phyloP scores from a whole-genome alignment of 2,797 vertebrate genomes.

The Mormyrus hasselquistii region DNA sequence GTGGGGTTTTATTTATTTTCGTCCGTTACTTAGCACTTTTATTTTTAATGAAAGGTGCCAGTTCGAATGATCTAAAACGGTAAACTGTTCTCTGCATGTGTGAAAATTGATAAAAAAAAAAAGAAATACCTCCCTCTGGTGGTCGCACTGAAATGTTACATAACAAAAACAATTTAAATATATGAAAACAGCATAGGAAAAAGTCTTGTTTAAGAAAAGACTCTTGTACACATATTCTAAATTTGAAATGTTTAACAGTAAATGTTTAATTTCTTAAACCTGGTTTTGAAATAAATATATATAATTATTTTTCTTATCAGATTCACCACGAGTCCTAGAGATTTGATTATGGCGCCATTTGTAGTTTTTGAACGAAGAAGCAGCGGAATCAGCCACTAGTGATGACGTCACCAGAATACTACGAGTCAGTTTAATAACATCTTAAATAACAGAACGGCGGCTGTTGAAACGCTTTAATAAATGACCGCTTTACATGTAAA shows the following conservation, averaged over 20 bases:
- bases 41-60: not conserved
- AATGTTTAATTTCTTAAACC: not conserved
- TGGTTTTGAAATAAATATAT: not conserved
- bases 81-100: not conserved
- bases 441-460: not conserved
- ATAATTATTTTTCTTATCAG: not conserved
- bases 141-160: not conserved
- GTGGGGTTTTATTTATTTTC: not conserved
- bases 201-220: not conserved
- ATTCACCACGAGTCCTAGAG: not conserved
- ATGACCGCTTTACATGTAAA: not conserved
- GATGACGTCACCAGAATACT: constrained; percentile 17
- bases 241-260: not conserved
- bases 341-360: not conserved
- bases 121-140: not conserved
- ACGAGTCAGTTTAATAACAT: not conserved
- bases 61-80: not conserved
- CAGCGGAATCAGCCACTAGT: not conserved
- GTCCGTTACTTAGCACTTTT: not conserved
- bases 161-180: not conserved
- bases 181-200: not conserved
- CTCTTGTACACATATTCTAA: not conserved
- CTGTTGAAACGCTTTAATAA: not conserved
- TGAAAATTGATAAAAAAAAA: not conserved
- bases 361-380: not conserved